These are phyloP conservation scores for Sericinus montela DNA, from an alignment of 2,888 invertebrate genomes.

Conservation along the genomic window DNA sequence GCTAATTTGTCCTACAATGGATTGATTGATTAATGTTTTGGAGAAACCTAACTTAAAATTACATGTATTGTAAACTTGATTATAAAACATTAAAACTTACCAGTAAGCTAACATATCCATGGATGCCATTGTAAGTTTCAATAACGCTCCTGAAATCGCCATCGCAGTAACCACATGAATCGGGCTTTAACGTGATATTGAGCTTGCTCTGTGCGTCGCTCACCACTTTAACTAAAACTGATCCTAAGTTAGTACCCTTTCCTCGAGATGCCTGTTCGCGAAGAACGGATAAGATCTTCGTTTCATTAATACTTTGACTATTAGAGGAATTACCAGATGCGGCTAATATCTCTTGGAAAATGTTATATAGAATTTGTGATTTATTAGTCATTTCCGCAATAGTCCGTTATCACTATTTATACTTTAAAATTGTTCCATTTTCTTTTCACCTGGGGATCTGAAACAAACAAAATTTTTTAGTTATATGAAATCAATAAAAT, in stretches of 20 bases:
- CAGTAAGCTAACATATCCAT: conserved; percentile 89
- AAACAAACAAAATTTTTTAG: background rate
- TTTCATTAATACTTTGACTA: conserved; percentile 49
- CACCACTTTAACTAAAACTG: conserved; percentile 56
- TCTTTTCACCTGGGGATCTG: background rate
- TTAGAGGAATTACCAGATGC: conserved; percentile 64
- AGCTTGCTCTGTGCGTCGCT: conserved; percentile 53
- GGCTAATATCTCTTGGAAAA: conserved; percentile 68
- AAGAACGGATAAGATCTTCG: conserved; percentile 55
- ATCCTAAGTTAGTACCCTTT: conserved; percentile 47
- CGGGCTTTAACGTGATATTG: conserved; percentile 48
- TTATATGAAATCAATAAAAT: too few relatives aligned
- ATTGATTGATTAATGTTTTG: too few relatives aligned
- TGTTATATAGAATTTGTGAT: conserved; percentile 57
- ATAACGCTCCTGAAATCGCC: conserved; percentile 80
- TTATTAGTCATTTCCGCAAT: conserved; percentile 53
- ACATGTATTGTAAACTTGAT: too few relatives aligned
- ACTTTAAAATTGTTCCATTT: background rate
- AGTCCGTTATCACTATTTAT: background rate
- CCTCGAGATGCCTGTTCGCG: conserved; percentile 52
- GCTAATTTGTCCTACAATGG: too few relatives aligned
- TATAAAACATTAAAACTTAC: conserved; percentile 70
- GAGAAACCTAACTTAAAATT: too few relatives aligned
- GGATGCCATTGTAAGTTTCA: conserved; percentile 83
- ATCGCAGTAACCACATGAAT: conserved; percentile 77